Base-by-base conservation (phyloP, 2,797 vertebrate genomes). In the Oreonectes daqikongensis region DNA sequence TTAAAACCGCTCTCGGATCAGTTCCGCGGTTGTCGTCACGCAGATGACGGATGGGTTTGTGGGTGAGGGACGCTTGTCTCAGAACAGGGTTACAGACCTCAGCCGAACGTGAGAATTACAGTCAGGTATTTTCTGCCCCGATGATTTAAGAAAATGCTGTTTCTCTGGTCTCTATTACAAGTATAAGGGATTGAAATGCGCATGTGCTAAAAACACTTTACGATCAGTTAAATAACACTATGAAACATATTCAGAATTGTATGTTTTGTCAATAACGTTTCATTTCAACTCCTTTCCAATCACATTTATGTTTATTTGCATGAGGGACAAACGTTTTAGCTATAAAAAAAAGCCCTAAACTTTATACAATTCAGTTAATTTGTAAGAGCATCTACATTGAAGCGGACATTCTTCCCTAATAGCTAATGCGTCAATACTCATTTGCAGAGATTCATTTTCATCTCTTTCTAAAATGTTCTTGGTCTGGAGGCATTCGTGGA, bases 1-100 rank as follows among this genome's bases (percentile, higher is more conserved):
- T 38, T 65, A 59, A 71, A 28, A 18, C 69, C 9, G 81, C 71
- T 82, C 81, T 68, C 30, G 26, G 72, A 63, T 82, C 80, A 84
- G 80, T 22, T 55, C 60, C 32, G 35, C 24, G 8, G 38, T 42
- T 67, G 73, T 10, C 32, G 9, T 8, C 0, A 2, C 38, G 32
- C 26, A 69, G 63, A 32, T 71, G 55, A 78, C 61, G 66, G 52
- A 53, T 77, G 64, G 48, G 72, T 78, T 82, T 61, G 40, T 35
- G 42, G 70, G 18, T 61, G 60, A 67, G 65, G 60, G 75, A 72
- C 69, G 67, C 50, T 73, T 48, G 57, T 71, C 69, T 53, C 44
- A 11, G 48, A 72, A 57, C 32, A 59, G 66, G 38, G 26, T 74
- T 75, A 70, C 42, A 22, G 57, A 74, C 59, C 22, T 79, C 52